A percentile compares a stretch with the other conserved stretches of the same genome.
Conservation (phyloP, 2,888 invertebrate species). For the Ametastegia equiseti region DNA sequence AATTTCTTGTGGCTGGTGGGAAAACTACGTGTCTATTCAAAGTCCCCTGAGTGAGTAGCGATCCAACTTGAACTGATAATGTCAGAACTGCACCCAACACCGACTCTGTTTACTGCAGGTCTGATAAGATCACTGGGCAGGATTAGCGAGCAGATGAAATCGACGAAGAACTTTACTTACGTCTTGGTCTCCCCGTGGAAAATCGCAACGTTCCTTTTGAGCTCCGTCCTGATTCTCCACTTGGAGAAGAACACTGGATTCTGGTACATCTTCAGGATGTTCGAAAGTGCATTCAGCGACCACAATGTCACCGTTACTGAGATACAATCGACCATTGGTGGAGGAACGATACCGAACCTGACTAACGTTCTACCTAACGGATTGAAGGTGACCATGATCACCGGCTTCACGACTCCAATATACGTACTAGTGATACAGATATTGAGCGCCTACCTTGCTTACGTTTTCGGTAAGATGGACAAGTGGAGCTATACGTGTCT, state of each 20-base stretch:
- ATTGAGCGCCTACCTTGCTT: background rate
- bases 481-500: background rate
- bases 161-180: background rate
- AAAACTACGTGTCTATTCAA: background rate
- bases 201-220: background rate
- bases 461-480: background rate
- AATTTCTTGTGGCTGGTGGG: background rate
- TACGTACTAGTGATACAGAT: background rate
- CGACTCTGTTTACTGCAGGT: background rate
- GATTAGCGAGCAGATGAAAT: background rate
- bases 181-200: background rate
- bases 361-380: background rate
- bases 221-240: background rate
- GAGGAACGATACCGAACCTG: background rate
- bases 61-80: background rate
- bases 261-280: background rate
- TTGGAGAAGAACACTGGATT: background rate
- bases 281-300: background rate
- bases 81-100: background rate
- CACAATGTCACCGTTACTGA: background rate
- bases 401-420: background rate
- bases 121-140: background rate
- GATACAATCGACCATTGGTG: background rate
- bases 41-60: background rate
- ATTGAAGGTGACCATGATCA: background rate